phyloP scores from a whole-genome alignment of 1,140 invertebrate species.

The Drosophila varians region DNA sequence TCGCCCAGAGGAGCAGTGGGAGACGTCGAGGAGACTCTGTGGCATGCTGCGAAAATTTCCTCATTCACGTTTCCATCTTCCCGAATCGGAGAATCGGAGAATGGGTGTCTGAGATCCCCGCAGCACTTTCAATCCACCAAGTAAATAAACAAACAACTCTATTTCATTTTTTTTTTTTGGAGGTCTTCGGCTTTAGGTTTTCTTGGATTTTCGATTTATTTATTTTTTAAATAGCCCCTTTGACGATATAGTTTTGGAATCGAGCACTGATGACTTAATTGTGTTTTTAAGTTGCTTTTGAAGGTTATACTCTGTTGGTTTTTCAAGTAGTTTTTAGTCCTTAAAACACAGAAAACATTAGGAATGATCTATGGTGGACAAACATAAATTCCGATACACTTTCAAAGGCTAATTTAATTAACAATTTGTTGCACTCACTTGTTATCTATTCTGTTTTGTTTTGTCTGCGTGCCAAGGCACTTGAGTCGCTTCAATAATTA shows the following conservation, averaged over 20 bases:
- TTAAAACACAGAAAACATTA: no score
- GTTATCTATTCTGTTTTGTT: constrained; percentile 22
- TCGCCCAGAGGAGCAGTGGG: constrained; percentile 37
- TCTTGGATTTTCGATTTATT: constrained; percentile 31
- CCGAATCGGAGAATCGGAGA: background rate
- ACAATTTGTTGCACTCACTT: constrained; percentile 37
- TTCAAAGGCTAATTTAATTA: constrained; percentile 37
- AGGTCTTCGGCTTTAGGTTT: background rate
- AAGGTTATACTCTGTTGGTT: constrained; percentile 3
- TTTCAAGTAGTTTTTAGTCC: no score
- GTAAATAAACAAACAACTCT: constrained; percentile 50
- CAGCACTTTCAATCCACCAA: constrained; percentile 44
- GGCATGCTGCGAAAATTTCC: constrained; percentile 74
- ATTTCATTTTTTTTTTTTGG: constrained; percentile 44
- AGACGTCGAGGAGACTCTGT: constrained; percentile 33
- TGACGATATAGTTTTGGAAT: constrained; percentile 5
- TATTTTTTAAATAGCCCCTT: constrained; percentile 28
- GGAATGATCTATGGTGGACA: background rate
- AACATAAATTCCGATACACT: background rate
- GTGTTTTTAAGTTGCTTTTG: background rate
- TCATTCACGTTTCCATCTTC: constrained; percentile 50
- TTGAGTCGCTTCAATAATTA: constrained; percentile 64
- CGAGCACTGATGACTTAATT: constrained; percentile 14
- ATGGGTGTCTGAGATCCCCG: constrained; percentile 16
- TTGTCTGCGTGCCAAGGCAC: constrained; percentile 27